Percentiles rank a stretch among this genome's conserved stretches.
Evolutionary conservation across 2,888 invertebrate species (phyloP).

Genomic region (Ceramica pisi): DNA sequence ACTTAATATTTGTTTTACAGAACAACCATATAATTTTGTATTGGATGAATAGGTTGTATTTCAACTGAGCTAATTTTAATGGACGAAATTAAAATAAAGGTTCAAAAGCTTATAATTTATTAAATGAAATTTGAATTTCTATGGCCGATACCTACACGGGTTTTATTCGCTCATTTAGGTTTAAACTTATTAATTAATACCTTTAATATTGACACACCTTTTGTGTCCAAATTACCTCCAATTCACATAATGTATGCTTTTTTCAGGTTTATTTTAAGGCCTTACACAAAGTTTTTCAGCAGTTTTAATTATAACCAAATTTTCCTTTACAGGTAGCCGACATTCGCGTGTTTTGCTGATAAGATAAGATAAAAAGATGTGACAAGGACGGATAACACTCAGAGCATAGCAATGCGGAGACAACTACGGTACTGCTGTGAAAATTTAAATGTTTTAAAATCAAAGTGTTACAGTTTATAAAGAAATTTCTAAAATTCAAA

Average conservation of each 20-base stretch:
- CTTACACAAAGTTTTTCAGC: slow-evolving; percentile 32
- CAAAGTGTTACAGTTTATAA: slow-evolving; percentile 8
- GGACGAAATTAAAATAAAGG: slow-evolving; percentile 2
- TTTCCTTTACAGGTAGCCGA: slow-evolving; percentile 67
- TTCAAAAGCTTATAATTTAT: slow-evolving; percentile 20
- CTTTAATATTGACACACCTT: slow-evolving; percentile 19
- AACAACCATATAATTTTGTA: not conserved
- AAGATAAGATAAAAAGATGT: slow-evolving; percentile 69
- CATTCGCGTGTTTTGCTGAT: slow-evolving; percentile 49
- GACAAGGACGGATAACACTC: slow-evolving; percentile 61
- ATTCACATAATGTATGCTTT: not conserved
- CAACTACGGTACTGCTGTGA: slow-evolving; percentile 36
- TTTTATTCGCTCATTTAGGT: slow-evolving; percentile 10
- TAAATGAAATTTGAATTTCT: slow-evolving; percentile 15
- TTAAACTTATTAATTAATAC: slow-evolving; percentile 25
- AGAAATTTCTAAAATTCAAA: not conserved
- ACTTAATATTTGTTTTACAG: slow-evolving; percentile 10
- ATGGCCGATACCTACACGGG: slow-evolving; percentile 13
- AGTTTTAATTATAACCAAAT: slow-evolving; percentile 57
- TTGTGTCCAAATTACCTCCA: slow-evolving; percentile 10
- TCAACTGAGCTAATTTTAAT: slow-evolving; percentile 1
- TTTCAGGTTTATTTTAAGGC: not conserved
- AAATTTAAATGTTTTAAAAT: slow-evolving; percentile 19
- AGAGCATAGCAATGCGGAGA: slow-evolving; percentile 41
- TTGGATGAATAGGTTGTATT: not conserved